Evolutionary conservation across 2,888 invertebrate genomes (phyloP), one percentile per base, ranked within the genome.

Genomic region (Beris morrisii): DNA sequence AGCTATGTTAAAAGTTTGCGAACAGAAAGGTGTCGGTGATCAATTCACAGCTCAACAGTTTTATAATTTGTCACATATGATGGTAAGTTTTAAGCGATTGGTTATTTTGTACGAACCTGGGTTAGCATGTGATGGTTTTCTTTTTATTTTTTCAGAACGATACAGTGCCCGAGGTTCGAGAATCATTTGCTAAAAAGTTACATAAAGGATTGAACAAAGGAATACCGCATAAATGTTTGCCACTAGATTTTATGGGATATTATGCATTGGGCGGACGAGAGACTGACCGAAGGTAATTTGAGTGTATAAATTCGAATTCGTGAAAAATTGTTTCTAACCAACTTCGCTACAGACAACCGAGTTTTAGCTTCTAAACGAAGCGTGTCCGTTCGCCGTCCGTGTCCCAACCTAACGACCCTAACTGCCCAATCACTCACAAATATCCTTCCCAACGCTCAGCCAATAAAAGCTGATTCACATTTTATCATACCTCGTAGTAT

Each of bases 201-300:
- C 96, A 98, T 81, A 96, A 97, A 83, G 95, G 94, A 66, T 77
- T 87, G 56, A 85, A 85, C 73, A 86, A 92, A 81, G 92, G 93
- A 69, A 87, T 95, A 71, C 93, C 94, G 4, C 90, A 91, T 77
- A 92, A 93, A 78, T 94, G 93, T 76, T 84, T 98, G 70, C 97
- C 97, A 0, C 83, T 98, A 64, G 96, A 97, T 82, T 98, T 97
- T 83, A 94, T 97, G 95, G 93, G 95, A 15, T 93, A 93, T 81
- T 96, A 97, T 82, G 92, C 92, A 44, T 82, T 97, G 66, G 92
- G 90, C 43, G 97, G 96, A 0, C 87, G 91, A 70, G 97, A 97
- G 82, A 87, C 90, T 7, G 92, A 95, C 74, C 87, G 90, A 69
- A 89, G 91, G 76, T 83, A 91, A 22, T 9, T 43, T 43, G 22